Percentiles rank a stretch among this genome's conserved stretches.
Conservation (phyloP, 37 sponge, comb jelly and placozoan species). For the Theonella swinhoei region DNA sequence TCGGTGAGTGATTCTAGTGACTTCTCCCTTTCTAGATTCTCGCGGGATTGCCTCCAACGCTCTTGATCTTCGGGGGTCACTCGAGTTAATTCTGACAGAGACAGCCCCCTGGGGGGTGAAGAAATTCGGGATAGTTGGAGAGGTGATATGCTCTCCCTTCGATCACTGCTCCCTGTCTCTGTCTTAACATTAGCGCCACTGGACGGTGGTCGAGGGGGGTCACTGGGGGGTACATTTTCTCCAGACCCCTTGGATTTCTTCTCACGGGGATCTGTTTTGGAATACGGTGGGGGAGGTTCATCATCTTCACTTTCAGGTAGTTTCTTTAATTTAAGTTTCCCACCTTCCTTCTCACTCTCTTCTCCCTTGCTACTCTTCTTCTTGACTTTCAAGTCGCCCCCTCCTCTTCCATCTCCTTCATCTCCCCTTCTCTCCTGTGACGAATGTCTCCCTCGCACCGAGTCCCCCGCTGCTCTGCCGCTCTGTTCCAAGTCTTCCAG, state of each 20-base stretch:
- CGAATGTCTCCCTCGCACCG: neutral
- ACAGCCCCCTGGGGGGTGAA: neutral
- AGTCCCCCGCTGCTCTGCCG: constrained; percentile 6
- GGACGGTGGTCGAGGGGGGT: neutral
- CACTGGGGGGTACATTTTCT: neutral
- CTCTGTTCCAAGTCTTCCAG: constrained; percentile 4
- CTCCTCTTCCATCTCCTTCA: neutral
- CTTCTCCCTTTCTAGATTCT: neutral
- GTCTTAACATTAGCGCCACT: neutral
- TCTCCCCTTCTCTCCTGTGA: neutral
- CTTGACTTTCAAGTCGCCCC: neutral
- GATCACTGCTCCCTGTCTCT: neutral
- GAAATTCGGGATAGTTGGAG: constrained; percentile 23
- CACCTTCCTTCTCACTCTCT: too few species aligned
- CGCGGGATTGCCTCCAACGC: neutral
- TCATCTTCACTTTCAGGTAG: constrained; percentile 40
- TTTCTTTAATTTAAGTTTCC: constrained; percentile 25
- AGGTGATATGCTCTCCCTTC: neutral
- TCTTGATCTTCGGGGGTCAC: constrained; percentile 41
- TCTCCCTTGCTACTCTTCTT: neutral
- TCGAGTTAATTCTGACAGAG: constrained; percentile 29
- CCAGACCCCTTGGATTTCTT: constrained; percentile 14
- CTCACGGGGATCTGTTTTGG: constrained; percentile 43
- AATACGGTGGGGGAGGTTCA: constrained; percentile 57
- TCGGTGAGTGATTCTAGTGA: neutral